Base-by-base conservation (phyloP, 2,888 invertebrate genomes). In the Gryllus longicercus region DNA sequence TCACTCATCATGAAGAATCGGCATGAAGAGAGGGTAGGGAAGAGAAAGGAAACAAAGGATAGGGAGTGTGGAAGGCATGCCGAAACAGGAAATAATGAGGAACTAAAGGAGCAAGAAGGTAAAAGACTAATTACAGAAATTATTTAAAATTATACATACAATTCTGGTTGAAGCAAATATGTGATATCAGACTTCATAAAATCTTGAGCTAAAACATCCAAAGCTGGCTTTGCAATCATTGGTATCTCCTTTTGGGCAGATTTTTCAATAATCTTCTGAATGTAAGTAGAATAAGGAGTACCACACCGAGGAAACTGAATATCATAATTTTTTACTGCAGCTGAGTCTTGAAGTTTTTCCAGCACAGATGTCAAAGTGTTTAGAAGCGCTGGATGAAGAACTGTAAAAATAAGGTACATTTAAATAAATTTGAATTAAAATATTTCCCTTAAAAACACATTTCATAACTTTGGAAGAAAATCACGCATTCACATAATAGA, bases 231-330 rank as follows among this genome's bases (percentile, higher is more conserved):
- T 76, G 38, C 76, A 16, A n/a, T 18, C 14, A 25, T 12, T 23
- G 50, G 16, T 51, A 14, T 18, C 14, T 14, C 12, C 18, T 1
- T 18, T 11, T 18, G 16, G 8, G 18, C 86, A 51, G 77, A 85
- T 84, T 18, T 83, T 83, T 0, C 83, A 79, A 3, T 84, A 83
- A 83, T 86, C 77, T 12, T 84, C 80, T 74, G 85, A 74, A 38
- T 86, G 79, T 79, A 85, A 83, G 81, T 85, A 83, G 74, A 86
- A 77, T 85, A 83, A 3, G 87, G 86, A 12, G 86, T 87, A 11
- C 86, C 78, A 5, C 87, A 86, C 11, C 86, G 84, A 38, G 83
- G 38, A 83, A 87, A 87, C 83, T 83, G 18, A 16, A 83, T 21
- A 11, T 83, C 79, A 25, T 80, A 25, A 18, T 83, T 80, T 10